phyloP scores from a whole-genome alignment of 2,797 vertebrate genomes.

The Podargus strigoides region DNA sequence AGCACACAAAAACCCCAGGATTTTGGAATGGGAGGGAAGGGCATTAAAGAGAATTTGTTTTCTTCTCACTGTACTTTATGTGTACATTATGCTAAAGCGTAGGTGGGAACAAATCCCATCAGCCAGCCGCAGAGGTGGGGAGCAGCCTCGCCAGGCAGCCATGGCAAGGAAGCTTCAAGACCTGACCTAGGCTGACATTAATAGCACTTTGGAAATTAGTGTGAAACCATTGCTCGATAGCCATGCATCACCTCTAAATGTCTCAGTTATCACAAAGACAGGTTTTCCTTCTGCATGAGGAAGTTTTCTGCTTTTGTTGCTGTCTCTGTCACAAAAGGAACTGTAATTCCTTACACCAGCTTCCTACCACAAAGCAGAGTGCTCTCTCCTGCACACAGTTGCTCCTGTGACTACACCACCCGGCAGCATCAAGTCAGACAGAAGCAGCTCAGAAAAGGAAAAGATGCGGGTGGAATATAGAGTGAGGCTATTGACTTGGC shows the following conservation, averaged over 20 bases:
- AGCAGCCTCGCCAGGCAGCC: neutral
- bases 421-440: neutral
- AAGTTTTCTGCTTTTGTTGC: neutral
- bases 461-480: neutral
- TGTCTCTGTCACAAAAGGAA: neutral
- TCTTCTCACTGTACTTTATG: neutral
- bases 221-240: neutral
- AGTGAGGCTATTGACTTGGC: neutral
- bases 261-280: neutral
- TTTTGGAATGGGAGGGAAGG: neutral
- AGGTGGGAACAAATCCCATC: neutral
- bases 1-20: neutral
- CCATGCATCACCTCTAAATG: neutral
- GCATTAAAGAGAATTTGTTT: neutral
- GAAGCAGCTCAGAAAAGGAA: neutral
- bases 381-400: neutral
- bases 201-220: neutral
- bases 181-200: neutral
- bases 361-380: neutral
- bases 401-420: neutral
- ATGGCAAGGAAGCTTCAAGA: neutral
- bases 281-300: neutral
- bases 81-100: accelerated
- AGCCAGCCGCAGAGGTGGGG: neutral
- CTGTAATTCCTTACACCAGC: neutral